phyloP scores from a whole-genome alignment of 2,113 vertebrate genomes.

The Lanius ludovicianus region DNA sequence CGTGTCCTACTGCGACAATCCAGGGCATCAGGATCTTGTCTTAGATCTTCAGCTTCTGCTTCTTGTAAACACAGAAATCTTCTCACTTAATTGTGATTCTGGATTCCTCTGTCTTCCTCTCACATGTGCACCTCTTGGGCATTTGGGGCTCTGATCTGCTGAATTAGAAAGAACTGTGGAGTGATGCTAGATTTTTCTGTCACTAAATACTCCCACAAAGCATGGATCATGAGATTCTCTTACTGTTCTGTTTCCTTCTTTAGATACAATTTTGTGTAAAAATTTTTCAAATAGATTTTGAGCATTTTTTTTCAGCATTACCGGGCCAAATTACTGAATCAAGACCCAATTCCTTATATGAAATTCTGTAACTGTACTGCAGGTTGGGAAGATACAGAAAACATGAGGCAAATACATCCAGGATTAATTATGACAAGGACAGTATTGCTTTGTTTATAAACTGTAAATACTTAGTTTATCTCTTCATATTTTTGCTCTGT shows the following conservation, averaged over 20 bases:
- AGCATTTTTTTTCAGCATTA: neutral
- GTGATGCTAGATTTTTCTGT: neutral
- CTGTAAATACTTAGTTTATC: neutral
- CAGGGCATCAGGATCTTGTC: neutral
- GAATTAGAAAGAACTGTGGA: neutral
- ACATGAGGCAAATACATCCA: neutral
- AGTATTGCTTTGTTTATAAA: neutral
- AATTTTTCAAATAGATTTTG: neutral
- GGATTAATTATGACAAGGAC: neutral
- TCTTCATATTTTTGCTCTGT: neutral
- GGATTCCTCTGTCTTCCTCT: neutral
- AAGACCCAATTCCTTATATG: neutral
- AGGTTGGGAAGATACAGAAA: neutral
- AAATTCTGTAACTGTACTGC: neutral
- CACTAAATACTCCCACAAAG: neutral
- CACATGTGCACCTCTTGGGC: rapidly evolving
- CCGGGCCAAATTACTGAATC: neutral
- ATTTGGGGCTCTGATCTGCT: neutral
- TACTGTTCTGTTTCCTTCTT: neutral
- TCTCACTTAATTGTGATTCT: neutral
- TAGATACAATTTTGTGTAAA: neutral
- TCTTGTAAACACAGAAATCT: neutral
- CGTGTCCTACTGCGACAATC: too few relatives aligned
- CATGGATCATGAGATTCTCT: neutral
- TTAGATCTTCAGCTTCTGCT: neutral